Conservation (phyloP, 2,888 invertebrate species). For the Dorcus hopei region DNA sequence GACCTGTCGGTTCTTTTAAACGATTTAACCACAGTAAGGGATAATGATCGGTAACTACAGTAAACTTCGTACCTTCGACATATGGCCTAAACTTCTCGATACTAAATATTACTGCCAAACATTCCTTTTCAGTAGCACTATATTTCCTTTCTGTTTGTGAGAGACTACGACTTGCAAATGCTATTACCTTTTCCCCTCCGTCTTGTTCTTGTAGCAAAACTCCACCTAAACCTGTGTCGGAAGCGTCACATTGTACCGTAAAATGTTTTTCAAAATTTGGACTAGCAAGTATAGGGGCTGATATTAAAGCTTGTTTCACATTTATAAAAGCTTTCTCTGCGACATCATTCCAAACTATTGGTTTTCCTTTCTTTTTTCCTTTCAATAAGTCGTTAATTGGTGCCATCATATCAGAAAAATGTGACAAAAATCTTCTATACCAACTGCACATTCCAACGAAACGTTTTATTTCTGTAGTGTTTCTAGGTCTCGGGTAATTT, state of each 20-base stretch:
- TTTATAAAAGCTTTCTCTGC: conserved; percentile 26
- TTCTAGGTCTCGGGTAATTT: conserved; percentile 28
- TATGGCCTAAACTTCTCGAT: conserved; percentile 31
- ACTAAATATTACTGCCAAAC: conserved; percentile 27
- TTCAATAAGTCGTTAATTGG: conserved; percentile 27
- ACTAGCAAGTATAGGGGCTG: conserved; percentile 25
- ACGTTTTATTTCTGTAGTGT: conserved; percentile 30
- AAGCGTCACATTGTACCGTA: conserved; percentile 31
- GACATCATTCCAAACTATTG: conserved; percentile 22
- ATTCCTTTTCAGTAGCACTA: conserved; percentile 29
- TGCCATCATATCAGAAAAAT: conserved; percentile 28
- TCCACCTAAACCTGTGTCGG: conserved; percentile 25
- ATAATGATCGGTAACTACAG: conserved; percentile 16
- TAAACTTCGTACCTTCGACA: background rate
- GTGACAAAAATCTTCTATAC: conserved; percentile 29
- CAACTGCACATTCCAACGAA: conserved; percentile 33
- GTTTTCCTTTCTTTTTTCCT: conserved; percentile 23
- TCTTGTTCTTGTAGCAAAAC: conserved; percentile 26
- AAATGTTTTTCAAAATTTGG: conserved; percentile 31
- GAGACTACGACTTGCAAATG: conserved; percentile 29
- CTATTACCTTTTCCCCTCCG: conserved; percentile 27
- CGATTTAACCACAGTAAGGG: conserved; percentile 6
- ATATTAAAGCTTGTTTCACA: conserved; percentile 27
- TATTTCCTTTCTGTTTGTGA: conserved; percentile 29
- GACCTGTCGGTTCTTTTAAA: conserved; percentile 1